Evolutionary conservation across 2,888 invertebrate species (phyloP).

Genomic region (Scotopteryx bipunctaria): DNA sequence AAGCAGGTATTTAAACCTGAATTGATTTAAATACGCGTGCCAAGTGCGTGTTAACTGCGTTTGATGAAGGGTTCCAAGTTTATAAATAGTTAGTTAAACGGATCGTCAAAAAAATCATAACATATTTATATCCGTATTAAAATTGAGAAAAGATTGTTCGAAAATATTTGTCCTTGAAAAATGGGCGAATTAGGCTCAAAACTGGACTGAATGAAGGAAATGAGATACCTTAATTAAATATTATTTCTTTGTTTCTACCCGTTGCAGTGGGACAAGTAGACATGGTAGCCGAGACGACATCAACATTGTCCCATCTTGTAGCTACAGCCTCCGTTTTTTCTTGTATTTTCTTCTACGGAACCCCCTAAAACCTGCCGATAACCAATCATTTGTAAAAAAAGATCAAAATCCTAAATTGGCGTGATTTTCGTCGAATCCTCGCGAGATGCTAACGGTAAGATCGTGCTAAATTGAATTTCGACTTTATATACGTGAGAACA

Average conservation of each 20-base stretch:
- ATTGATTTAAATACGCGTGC: constrained; percentile 29
- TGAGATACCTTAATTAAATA: no score
- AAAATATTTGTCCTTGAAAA: no score
- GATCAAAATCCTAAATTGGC: constrained; percentile 71
- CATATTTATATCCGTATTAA: no score
- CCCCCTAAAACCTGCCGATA: constrained; percentile 10
- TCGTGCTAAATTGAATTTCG: constrained; percentile 31
- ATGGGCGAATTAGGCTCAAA: no score
- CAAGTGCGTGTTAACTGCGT: neutral
- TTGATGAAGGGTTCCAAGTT: neutral
- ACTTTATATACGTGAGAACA: constrained; percentile 47
- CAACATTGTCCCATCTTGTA: no score
- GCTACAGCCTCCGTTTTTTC: no score
- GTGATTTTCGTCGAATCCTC: constrained; percentile 60
- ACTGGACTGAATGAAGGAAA: no score
- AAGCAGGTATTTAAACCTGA: constrained; percentile 35
- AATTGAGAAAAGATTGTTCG: no score
- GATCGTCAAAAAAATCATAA: no score
- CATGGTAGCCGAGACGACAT: no score
- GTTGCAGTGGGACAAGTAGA: no score
- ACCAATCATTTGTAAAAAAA: constrained; percentile 34
- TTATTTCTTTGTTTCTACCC: no score
- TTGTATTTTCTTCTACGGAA: constrained; percentile 2
- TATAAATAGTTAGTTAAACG: neutral
- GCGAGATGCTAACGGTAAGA: constrained; percentile 62